A percentile compares a stretch with the other conserved stretches of the same genome.
These are phyloP conservation scores for Rhea pennata DNA, from an alignment of 2,113 vertebrate genomes.

Conservation along the genomic window DNA sequence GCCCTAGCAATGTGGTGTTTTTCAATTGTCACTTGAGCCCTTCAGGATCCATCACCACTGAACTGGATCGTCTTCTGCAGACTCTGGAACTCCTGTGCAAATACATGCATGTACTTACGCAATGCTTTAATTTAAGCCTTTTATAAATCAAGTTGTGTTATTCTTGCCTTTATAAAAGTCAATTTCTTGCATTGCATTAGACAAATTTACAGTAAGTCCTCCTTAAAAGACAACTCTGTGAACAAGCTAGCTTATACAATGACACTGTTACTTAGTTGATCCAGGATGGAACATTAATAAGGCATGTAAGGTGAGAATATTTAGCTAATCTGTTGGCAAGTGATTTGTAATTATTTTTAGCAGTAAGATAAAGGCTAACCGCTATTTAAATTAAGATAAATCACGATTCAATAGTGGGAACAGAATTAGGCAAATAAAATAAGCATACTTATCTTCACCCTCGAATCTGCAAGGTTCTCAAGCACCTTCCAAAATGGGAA, in stretches of 20 bases:
- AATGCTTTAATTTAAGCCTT: neutral
- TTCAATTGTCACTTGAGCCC: neutral
- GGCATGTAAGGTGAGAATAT: neutral
- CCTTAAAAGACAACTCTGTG: neutral
- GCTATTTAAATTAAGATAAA: neutral
- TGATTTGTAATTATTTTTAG: neutral
- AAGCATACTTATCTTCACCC: neutral
- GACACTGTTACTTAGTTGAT: neutral
- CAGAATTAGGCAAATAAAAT: neutral
- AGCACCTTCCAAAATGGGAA: neutral
- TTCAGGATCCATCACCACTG: neutral
- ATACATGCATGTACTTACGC: fast-evolving
- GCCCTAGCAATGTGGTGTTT: neutral
- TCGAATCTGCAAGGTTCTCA: neutral
- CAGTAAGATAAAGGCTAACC: neutral
- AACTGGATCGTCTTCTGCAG: neutral
- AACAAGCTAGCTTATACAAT: neutral
- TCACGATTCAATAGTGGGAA: neutral
- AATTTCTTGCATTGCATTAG: neutral
- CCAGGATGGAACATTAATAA: neutral
- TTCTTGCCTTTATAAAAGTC: neutral
- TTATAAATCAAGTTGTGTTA: neutral
- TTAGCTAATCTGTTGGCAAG: neutral
- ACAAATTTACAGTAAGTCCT: neutral
- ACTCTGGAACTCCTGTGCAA: neutral